A percentile compares a stretch with the other conserved stretches of the same genome.
These are phyloP conservation scores for Copsychus sechellarum DNA, from an alignment of 2,113 vertebrate species.

Conservation along the genomic window DNA sequence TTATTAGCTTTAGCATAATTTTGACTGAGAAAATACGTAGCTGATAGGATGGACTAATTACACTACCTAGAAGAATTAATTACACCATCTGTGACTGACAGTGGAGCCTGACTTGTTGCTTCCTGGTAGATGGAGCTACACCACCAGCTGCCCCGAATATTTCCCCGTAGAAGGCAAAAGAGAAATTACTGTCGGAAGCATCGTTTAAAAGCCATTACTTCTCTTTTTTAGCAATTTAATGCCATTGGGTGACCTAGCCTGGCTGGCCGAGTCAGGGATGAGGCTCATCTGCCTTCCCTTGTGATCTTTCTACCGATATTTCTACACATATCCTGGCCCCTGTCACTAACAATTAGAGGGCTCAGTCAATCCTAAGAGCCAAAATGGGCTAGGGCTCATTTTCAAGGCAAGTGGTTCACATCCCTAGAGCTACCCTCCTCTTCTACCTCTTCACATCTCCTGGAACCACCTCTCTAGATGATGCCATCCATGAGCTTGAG, in stretches of 20 bases:
- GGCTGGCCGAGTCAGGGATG: neutral
- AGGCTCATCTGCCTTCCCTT: neutral
- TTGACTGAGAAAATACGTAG: slow-evolving; percentile 69
- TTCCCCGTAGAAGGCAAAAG: slow-evolving; percentile 12
- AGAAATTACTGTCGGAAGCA: slow-evolving; percentile 10
- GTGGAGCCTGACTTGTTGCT: slow-evolving; percentile 53
- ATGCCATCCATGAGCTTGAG: neutral
- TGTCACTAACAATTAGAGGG: neutral
- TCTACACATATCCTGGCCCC: neutral
- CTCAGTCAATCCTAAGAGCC: neutral
- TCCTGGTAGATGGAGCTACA: slow-evolving; percentile 65
- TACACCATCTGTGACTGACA: slow-evolving; percentile 74
- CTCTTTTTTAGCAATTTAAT: slow-evolving; percentile 41
- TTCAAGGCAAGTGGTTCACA: neutral
- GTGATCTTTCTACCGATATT: neutral
- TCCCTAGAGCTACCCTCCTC: neutral
- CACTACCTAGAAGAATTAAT: slow-evolving; percentile 74
- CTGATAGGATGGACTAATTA: slow-evolving; percentile 67
- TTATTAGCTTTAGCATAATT: slow-evolving; percentile 72
- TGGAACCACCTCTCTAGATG: neutral
- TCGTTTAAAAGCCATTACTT: neutral
- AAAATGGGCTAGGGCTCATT: neutral
- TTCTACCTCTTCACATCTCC: neutral
- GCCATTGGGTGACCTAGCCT: slow-evolving; percentile 1
- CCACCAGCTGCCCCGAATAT: slow-evolving; percentile 38